Percentiles rank a stretch among this genome's conserved stretches.
phyloP scores from a whole-genome alignment of 1,140 invertebrate genomes.

The Drosophila prosaltans region DNA sequence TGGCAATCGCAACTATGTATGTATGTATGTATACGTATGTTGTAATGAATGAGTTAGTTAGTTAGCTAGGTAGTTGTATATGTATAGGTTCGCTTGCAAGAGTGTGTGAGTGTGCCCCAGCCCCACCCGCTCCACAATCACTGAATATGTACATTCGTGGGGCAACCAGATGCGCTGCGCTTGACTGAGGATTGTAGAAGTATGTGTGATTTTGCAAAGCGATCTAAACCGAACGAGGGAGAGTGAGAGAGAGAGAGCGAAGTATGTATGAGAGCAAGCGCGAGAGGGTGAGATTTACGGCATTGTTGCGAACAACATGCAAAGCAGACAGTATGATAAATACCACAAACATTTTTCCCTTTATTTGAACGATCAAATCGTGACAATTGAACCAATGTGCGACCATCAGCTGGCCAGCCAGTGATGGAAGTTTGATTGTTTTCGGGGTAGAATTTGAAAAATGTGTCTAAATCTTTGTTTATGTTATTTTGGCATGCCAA shows the following conservation, averaged over 20 bases:
- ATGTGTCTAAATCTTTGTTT: not conserved
- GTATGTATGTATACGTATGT: slow-evolving; percentile 6
- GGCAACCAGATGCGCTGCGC: slow-evolving; percentile 30
- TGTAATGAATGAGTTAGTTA: slow-evolving; percentile 49
- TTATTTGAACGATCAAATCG: not conserved
- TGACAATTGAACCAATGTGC: slow-evolving; percentile 51
- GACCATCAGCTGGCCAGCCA: slow-evolving; percentile 57
- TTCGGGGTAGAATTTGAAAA: too few relatives aligned
- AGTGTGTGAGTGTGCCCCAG: slow-evolving; percentile 40
- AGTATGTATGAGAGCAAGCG: not conserved
- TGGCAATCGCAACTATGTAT: slow-evolving; percentile 50
- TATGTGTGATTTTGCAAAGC: slow-evolving; percentile 21
- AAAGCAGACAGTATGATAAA: slow-evolving; percentile 41
- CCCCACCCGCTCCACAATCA: slow-evolving; percentile 48
- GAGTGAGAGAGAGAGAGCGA: slow-evolving; percentile 29
- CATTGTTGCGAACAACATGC: slow-evolving; percentile 34
- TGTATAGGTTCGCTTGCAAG: not conserved
- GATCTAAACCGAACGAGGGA: slow-evolving; percentile 42
- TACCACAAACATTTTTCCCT: slow-evolving; percentile 7
- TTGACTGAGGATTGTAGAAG: not conserved
- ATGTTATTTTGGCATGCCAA: not conserved
- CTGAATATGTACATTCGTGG: slow-evolving; percentile 30
- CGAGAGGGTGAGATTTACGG: slow-evolving; percentile 1
- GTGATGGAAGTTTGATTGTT: slow-evolving; percentile 36
- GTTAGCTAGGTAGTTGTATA: slow-evolving; percentile 31